Base-by-base conservation (phyloP, 2,113 vertebrate genomes). In the Brevimyrus niger region DNA sequence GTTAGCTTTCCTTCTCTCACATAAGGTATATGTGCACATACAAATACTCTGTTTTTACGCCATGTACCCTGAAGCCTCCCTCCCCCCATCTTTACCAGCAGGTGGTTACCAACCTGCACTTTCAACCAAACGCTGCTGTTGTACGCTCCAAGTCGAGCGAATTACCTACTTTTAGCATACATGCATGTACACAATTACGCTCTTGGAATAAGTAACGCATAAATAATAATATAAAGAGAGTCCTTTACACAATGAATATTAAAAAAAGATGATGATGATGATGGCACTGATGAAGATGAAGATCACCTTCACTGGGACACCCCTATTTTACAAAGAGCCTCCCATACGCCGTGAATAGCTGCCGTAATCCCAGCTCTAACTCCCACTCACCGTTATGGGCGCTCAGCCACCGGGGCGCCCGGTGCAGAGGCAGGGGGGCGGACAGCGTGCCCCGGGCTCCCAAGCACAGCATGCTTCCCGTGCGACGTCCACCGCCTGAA, bases 391-490 rank as follows among this genome's bases (percentile, higher is more conserved):
- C 98, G 93, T 97, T 97, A 95, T 98, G 98, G 48, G 97, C 96
- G 94, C 97, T 97, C 96, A 99, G 98, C 98, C 98, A 98, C 94
- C 98, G 96, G 92, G 98, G 98, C 27, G 97, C 96, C 93, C 99
- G 97, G 96, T 99, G 98, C 90, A 99, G 97, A 95, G 98, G 97
- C 94, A 98, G 94, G 92, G 98, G 97, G 94, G 98, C 98, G 94
- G 98, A 97, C 96, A 98, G 96, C 94, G 98, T 98, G 95, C 97
- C 97, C 94, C 98, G 95, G 95, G 98, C 96, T 90, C 98, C 98
- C 95, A 99, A 96, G 94, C 98, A 99, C 90, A 99, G 97, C 96
- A 98, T 97, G 93, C 97, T 97, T 95, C 98, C 98, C 94, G 97
- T 96, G 96, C 97, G 97, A 94, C 97, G 97, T 96, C 97, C 96